Evolutionary conservation across 2,888 invertebrate genomes (phyloP).

Genomic region (Caenorhabditis sp.): DNA sequence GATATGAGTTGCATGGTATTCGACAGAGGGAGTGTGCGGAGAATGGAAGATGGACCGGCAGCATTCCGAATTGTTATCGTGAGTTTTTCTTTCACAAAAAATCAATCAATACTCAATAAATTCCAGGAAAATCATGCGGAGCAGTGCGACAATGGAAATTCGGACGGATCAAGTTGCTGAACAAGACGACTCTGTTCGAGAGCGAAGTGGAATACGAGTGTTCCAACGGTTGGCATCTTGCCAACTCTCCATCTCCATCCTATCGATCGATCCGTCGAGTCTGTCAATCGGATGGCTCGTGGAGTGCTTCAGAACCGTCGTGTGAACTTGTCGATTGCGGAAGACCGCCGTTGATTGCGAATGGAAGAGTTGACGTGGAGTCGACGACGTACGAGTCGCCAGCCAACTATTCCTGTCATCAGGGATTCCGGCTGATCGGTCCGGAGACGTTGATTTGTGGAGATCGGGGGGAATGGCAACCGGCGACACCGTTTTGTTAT

Average conservation of each 20-base stretch:
- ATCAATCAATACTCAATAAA: neutral
- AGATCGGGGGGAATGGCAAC: constrained; percentile 74
- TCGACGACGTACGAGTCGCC: constrained; percentile 70
- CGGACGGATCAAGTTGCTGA: constrained; percentile 63
- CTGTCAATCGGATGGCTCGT: constrained; percentile 72
- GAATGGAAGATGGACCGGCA: constrained; percentile 75
- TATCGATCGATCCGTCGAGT: constrained; percentile 61
- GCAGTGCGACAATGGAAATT: constrained; percentile 58
- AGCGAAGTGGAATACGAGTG: constrained; percentile 73
- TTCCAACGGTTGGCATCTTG: constrained; percentile 66
- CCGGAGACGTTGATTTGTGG: constrained; percentile 72
- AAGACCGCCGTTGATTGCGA: constrained; percentile 69
- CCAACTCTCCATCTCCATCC: constrained; percentile 52
- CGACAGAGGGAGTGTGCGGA: constrained; percentile 67
- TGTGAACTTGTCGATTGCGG: constrained; percentile 75
- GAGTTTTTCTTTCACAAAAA: too few relatives aligned
- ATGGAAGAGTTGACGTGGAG: constrained; percentile 68
- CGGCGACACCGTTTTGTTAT: constrained; percentile 77
- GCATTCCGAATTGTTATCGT: constrained; percentile 75
- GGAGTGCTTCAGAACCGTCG: constrained; percentile 68
- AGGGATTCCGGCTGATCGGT: constrained; percentile 76
- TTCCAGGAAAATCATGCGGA: constrained; percentile 66
- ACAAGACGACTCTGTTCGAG: constrained; percentile 61
- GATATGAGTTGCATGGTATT: constrained; percentile 67
- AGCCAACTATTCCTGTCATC: constrained; percentile 73